Base-by-base conservation (phyloP, 2,888 invertebrate species). In the Callinectes sapidus region DNA sequence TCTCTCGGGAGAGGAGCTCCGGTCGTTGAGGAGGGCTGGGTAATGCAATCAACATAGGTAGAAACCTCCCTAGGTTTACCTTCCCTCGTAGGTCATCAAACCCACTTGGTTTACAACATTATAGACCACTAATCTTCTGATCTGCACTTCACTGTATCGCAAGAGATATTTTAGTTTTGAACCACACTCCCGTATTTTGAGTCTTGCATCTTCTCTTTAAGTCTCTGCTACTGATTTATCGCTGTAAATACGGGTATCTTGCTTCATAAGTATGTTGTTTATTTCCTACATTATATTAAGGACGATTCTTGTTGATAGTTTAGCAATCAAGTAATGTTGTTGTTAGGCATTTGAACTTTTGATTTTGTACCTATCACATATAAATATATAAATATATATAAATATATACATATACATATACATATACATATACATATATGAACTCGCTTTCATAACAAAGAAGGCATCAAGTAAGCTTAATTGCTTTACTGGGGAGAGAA, bases 281-380 rank as follows among this genome's bases (percentile, higher is more conserved):
- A 85, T 93, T 90, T 92, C 92, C 87, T 92, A 93, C 55, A 89
- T 90, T 90, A 89, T 55, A 85, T 91, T 91, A 93, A 91, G 92
- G 90, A 93, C 61, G 77, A 91, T 92, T 93, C 92, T 93, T 93
- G 92, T 93, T 93, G 92, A 90, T 93, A 93, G 92, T 90, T 93
- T 93, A 93, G 92, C 85, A 48, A 86, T 91, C 88, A 93, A 87
- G 92, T 90, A 87, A 92, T 42, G 91, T 93, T 93, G 92, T 93
- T 93, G 92, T 93, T 93, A 93, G 91, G 92, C 81, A 91, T 92
- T 90, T 92, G 87, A 71, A 91, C 92, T 93, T 92, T 91, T 93
- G 89, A 90, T 93, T 93, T 93, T 93, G 81, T 93, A 93, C 92
- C 92, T 93, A 93, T 93, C 92, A 93, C 92, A 92, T 90, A 92